Base-by-base conservation (phyloP, 2,888 invertebrate species). In the Erpobdella octoculata region DNA sequence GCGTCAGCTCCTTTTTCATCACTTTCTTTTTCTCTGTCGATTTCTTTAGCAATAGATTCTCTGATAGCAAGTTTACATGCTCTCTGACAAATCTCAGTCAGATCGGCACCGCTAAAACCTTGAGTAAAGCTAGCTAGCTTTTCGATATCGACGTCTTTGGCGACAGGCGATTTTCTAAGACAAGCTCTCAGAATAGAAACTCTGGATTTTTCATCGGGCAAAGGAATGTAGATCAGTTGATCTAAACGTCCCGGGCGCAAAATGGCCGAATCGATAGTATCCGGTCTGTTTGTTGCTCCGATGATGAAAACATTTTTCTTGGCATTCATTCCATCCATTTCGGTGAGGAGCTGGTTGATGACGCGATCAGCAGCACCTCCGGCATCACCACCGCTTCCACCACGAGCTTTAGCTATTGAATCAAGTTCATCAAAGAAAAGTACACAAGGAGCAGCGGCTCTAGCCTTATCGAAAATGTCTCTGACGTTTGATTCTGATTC, bases 241-340 rank as follows among this genome's bases (percentile, higher is more conserved):
- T 98, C 98, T 73, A 99, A 87, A 81, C 98, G 91, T 31, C 98
- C 98, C 33, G 98, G 98, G 83, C 98, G 90, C 77, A 98, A 87
- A 83, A 98, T 97, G 72, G 98, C 98, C 72, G 97, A 93, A 87
- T 98, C 98, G 84, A 99, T 98, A 80, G 98, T 98, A 83, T 98
- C 97, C 77, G 88, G 86, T 74, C 85, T 82, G 86, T 93, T 93
- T 74, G 93, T 93, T 76, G 92, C 90, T 82, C 98, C 98, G 83
- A 98, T 98, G 78, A 98, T 98, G 84, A 98, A 98, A 28, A 98
- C 98, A 83, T 98, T 98, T 85, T 98, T 98, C 87, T 98, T 98
- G 37, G 95, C 92, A 46, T 94, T 94, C 97, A 99, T 98, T 98
- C 98, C 98, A 84, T 98, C 98, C 98, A 98, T 99, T 87, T 98